A percentile compares a stretch with the other conserved stretches of the same genome.
Conservation (phyloP, 2,797 vertebrate species). For the Lycodopsis pacificus region DNA sequence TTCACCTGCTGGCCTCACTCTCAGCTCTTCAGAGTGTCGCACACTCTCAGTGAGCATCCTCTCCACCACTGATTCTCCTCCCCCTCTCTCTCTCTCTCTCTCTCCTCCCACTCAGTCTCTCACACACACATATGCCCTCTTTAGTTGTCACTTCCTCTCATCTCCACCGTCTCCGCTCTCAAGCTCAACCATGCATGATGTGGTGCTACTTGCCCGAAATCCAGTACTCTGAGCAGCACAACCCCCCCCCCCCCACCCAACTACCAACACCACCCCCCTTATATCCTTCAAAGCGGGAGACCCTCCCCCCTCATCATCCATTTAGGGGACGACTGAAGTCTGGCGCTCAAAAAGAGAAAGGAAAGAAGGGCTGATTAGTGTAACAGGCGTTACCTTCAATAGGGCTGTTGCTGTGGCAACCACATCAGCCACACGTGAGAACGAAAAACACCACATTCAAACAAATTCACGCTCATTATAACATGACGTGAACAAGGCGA, state of each 20-base stretch:
- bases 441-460: slow-evolving; percentile 23
- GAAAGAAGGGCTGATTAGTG: slow-evolving; percentile 55
- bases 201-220: slow-evolving; percentile 26
- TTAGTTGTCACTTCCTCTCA: slow-evolving; percentile 53
- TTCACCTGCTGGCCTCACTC: slow-evolving; percentile 78
- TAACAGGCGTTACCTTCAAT: slow-evolving; percentile 65
- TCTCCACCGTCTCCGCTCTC: slow-evolving; percentile 58
- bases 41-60: slow-evolving; percentile 59
- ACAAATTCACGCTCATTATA: slow-evolving; percentile 46
- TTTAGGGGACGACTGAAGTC: slow-evolving; percentile 44
- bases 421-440: slow-evolving; percentile 60
- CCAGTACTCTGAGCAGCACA: slow-evolving; percentile 6
- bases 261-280: slow-evolving; percentile 8
- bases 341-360: slow-evolving; percentile 54
- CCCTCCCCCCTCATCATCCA: slow-evolving; percentile 35
- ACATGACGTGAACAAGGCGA: slow-evolving; percentile 30
- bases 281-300: slow-evolving; percentile 46
- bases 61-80: slow-evolving; percentile 58
- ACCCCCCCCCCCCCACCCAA: slow-evolving; percentile 8
- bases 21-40: slow-evolving; percentile 57
- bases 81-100: slow-evolving; percentile 50
- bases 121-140: slow-evolving; percentile 40
- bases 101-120: slow-evolving; percentile 41
- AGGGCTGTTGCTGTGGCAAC: slow-evolving; percentile 83
- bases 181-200: slow-evolving; percentile 18